Evolutionary conservation across 2,888 invertebrate genomes (phyloP).

Genomic region (Auanema freiburgensis): DNA sequence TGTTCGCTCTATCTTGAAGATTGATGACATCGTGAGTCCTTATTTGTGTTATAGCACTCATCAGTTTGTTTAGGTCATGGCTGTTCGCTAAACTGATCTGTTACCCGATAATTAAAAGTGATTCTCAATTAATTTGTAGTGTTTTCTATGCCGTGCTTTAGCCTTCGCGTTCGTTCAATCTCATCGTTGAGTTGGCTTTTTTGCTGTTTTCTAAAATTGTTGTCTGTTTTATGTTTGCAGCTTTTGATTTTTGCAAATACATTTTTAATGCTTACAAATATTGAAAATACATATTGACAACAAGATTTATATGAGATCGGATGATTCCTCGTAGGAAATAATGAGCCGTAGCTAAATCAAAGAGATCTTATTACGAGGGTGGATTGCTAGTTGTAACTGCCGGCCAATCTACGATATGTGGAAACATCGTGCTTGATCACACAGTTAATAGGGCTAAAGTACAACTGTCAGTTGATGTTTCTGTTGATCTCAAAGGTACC

Average conservation of each 20-base stretch:
- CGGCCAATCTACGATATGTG: slow-evolving; percentile 49
- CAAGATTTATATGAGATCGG: too few relatives aligned
- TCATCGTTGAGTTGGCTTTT: slow-evolving; percentile 6
- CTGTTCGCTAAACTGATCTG: slow-evolving; percentile 47
- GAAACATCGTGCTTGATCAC: slow-evolving; percentile 54
- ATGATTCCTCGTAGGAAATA: too few relatives aligned
- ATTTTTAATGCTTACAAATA: too few relatives aligned
- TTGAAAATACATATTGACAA: too few relatives aligned
- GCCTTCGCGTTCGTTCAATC: slow-evolving; percentile 1
- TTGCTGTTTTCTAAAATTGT: slow-evolving; percentile 4
- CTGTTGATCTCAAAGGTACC: not conserved
- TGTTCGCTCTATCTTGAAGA: slow-evolving; percentile 94
- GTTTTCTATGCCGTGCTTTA: not conserved
- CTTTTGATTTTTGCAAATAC: not conserved
- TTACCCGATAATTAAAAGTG: slow-evolving; percentile 11
- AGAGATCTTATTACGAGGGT: not conserved
- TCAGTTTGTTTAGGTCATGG: slow-evolving; percentile 44
- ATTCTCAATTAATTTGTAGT: slow-evolving; percentile 9
- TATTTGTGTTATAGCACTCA: not conserved
- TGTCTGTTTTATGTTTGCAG: slow-evolving; percentile 7
- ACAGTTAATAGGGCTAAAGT: slow-evolving; percentile 60
- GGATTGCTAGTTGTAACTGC: not conserved
- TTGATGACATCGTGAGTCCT: slow-evolving; percentile 86
- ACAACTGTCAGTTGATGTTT: not conserved
- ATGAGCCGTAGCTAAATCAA: too few relatives aligned